Evolutionary conservation across 1,140 invertebrate species (phyloP).

Genomic region (Saccostrea cuccullata): DNA sequence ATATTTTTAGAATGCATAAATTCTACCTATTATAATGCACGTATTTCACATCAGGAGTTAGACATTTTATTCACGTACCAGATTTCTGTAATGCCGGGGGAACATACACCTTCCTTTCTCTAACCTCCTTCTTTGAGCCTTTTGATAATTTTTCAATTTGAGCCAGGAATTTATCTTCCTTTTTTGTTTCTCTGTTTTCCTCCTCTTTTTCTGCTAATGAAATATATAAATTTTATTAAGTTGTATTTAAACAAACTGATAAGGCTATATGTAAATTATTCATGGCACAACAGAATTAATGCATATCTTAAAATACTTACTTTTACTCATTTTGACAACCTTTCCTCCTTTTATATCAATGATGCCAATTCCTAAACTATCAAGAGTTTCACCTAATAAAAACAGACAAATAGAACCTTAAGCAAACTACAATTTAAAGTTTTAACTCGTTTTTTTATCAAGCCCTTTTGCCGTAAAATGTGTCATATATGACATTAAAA

Average conservation of each 20-base stretch:
- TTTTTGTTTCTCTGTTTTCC: constrained; percentile 13
- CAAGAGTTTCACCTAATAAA: constrained; percentile 15
- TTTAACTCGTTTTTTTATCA: no score
- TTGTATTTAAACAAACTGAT: no score
- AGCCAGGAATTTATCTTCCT: not conserved
- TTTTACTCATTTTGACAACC: constrained; percentile 41
- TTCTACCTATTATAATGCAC: no score
- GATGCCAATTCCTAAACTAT: constrained; percentile 38
- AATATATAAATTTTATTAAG: not conserved
- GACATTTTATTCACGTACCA: not conserved
- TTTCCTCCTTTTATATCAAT: constrained; percentile 40
- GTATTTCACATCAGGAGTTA: no score
- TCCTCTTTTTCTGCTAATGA: not conserved
- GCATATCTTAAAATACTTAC: constrained; percentile 1
- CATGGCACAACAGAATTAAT: not conserved
- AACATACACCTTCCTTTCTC: constrained; percentile 20
- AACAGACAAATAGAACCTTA: not conserved
- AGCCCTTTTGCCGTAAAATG: no score
- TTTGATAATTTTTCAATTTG: not conserved
- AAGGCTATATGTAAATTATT: not conserved
- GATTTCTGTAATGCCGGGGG: not conserved
- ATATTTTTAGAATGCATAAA: no score
- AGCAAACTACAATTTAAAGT: not conserved
- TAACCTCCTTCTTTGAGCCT: not conserved
- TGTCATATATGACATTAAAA: no score